Conservation (phyloP, 2,797 vertebrate species). For the Parauchenoglanis ngamensis region DNA sequence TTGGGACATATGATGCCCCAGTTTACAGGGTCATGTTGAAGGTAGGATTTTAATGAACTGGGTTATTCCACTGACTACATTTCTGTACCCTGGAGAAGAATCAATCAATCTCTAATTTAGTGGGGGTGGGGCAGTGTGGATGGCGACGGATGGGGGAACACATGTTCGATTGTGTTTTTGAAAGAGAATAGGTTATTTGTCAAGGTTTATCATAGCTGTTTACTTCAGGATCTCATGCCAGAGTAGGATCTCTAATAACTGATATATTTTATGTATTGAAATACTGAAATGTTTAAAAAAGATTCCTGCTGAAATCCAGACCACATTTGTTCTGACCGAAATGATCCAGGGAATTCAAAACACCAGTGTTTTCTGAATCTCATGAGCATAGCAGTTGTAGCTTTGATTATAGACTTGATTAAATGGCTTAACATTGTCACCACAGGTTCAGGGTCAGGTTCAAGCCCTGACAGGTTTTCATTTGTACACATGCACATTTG, state of each 20-base stretch:
- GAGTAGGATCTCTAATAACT: background rate
- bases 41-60: background rate
- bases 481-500: no score
- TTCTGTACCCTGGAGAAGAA: conserved; percentile 1
- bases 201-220: background rate
- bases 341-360: background rate
- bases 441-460: no score
- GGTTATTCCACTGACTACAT: background rate
- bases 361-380: background rate
- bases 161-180: background rate
- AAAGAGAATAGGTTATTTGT: no score
- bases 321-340: conserved; percentile 6
- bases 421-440: background rate
- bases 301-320: conserved; percentile 41
- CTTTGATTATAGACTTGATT: background rate
- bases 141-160: background rate
- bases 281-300: conserved; percentile 57
- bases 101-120: conserved; percentile 6
- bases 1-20: background rate
- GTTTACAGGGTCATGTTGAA: background rate
- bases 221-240: background rate
- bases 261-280: background rate
- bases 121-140: background rate
- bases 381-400: background rate
- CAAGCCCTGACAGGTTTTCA: background rate